phyloP scores from a whole-genome alignment of 2,797 vertebrate species.

The Leptodactylus fallax region DNA sequence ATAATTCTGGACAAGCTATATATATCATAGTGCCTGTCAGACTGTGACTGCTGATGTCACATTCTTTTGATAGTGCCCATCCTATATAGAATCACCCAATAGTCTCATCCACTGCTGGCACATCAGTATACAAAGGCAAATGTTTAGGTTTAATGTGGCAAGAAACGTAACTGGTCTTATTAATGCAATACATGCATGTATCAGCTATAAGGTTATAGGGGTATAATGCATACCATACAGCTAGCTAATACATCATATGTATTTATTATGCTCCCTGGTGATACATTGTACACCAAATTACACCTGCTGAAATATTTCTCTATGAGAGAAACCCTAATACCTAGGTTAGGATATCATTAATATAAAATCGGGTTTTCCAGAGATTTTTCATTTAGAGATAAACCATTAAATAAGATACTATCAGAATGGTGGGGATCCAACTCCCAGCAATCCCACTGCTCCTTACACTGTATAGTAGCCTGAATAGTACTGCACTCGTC shows the following conservation, averaged over 20 bases:
- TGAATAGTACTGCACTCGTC: too few species aligned
- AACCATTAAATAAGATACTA: too few species aligned
- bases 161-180: neutral
- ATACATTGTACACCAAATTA: too few species aligned
- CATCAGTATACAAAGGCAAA: neutral
- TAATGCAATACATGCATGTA: neutral
- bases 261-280: neutral
- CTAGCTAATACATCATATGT: neutral
- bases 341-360: too few species aligned
- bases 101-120: neutral
- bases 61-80: constrained; percentile 33
- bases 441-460: too few species aligned
- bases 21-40: constrained; percentile 45
- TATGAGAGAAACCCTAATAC: too few species aligned
- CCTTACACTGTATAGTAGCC: too few species aligned
- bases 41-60: constrained; percentile 38
- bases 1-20: constrained; percentile 38
- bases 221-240: neutral
- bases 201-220: neutral
- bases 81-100: constrained; percentile 6
- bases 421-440: too few species aligned
- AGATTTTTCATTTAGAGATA: too few species aligned
- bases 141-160: constrained; percentile 16
- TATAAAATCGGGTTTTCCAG: too few species aligned
- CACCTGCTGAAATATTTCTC: too few species aligned